Conservation (phyloP, 2,113 vertebrate genomes). For the Lutjanus erythropterus region DNA sequence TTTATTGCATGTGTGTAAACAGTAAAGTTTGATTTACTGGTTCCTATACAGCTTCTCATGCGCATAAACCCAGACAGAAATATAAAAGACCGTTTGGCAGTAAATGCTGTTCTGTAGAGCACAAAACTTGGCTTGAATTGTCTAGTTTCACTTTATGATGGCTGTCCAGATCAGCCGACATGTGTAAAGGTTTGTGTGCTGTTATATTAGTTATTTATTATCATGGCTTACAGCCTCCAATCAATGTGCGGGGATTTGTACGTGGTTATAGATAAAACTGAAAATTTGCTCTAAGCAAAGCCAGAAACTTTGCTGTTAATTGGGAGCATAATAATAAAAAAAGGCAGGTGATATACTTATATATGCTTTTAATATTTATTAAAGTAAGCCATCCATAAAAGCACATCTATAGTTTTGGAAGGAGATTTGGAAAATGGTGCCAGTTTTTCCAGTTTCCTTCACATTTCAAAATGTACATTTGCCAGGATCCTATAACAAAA, state of each 20-base stretch:
- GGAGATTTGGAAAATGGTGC: not conserved
- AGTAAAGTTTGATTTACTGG: conserved; percentile 50
- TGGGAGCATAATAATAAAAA: not conserved
- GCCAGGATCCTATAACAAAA: conserved; percentile 7
- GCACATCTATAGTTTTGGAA: not conserved
- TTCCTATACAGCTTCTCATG: not conserved
- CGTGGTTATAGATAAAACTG: not conserved
- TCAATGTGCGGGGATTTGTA: not conserved
- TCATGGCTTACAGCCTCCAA: not conserved
- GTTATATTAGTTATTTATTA: conserved; percentile 35
- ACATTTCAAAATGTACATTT: conserved; percentile 7
- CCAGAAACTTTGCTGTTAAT: not conserved
- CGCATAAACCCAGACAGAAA: not conserved
- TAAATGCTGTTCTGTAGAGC: conserved; percentile 18
- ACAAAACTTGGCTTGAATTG: conserved; percentile 42
- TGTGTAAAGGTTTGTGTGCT: conserved; percentile 36
- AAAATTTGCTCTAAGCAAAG: not conserved
- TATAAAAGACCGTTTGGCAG: conserved; percentile 44
- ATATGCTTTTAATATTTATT: not conserved
- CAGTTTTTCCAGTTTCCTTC: conserved; percentile 10
- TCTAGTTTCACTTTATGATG: conserved; percentile 30
- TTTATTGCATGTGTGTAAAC: conserved; percentile 44
- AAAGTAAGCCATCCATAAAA: conserved; percentile 1
- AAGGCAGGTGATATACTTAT: conserved; percentile 5
- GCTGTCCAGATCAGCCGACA: conserved; percentile 16